phyloP scores from a whole-genome alignment of 2,888 invertebrate species.

The Himalopsyche kuldschensis region DNA sequence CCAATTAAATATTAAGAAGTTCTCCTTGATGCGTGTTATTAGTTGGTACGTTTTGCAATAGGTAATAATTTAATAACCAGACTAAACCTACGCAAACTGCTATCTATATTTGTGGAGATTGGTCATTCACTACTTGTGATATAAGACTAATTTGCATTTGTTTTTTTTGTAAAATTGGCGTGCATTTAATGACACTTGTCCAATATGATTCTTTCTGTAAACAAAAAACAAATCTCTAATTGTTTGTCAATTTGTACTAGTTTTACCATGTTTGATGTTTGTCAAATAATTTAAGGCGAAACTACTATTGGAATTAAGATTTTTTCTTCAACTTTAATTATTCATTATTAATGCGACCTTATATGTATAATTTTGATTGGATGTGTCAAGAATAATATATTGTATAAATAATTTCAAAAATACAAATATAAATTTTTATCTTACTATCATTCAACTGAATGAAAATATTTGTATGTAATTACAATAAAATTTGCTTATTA shows the following conservation, averaged over 20 bases:
- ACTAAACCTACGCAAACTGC: neutral
- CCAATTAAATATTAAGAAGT: neutral
- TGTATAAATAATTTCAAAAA: too few species aligned
- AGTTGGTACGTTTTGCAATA: neutral
- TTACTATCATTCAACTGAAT: too few species aligned
- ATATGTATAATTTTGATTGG: too few species aligned
- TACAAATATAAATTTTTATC: too few species aligned
- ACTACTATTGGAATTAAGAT: neutral
- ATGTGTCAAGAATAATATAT: too few species aligned
- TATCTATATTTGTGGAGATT: neutral
- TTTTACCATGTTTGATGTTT: neutral
- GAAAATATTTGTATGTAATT: too few species aligned
- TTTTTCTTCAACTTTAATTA: too few species aligned
- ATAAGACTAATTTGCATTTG: neutral
- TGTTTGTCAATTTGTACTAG: neutral
- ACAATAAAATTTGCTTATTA: too few species aligned
- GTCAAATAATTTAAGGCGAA: neutral
- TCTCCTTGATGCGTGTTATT: neutral
- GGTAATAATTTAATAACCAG: neutral
- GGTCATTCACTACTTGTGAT: neutral
- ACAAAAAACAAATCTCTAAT: neutral
- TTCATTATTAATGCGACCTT: too few species aligned
- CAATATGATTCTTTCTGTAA: neutral
- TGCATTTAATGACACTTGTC: neutral
- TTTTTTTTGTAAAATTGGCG: neutral